A percentile compares a stretch with the other conserved stretches of the same genome.
These are phyloP conservation scores for Stenolophus ochropezus DNA, from an alignment of 2,888 invertebrate species.

Conservation along the genomic window DNA sequence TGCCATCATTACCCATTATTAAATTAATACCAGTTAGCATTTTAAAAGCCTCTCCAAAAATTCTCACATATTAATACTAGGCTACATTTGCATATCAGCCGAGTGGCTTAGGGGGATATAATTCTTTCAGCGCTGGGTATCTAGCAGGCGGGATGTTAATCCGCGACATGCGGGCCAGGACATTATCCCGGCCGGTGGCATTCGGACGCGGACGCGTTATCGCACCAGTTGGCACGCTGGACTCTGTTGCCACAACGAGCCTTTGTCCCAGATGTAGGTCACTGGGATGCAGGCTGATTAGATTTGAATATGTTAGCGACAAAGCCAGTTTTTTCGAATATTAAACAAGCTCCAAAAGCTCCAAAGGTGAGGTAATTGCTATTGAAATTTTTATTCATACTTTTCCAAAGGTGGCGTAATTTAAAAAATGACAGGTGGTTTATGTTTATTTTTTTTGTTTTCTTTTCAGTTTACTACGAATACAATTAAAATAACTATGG, in stretches of 20 bases:
- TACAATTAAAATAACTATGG: too few relatives aligned
- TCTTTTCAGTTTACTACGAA: too few relatives aligned
- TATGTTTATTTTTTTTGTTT: too few relatives aligned
- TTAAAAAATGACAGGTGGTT: too few relatives aligned
- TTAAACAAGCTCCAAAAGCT: not conserved
- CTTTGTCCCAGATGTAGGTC: constrained; percentile 31
- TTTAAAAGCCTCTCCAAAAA: not conserved
- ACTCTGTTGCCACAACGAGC: not conserved
- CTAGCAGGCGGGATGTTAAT: constrained; percentile 20
- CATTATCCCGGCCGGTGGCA: constrained; percentile 20
- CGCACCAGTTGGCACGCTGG: constrained; percentile 33
- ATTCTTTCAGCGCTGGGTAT: constrained; percentile 20
- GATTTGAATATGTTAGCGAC: constrained; percentile 17
- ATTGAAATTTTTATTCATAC: not conserved
- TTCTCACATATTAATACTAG: constrained; percentile 18
- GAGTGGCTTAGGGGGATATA: constrained; percentile 3
- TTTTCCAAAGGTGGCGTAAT: not conserved
- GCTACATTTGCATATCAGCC: constrained; percentile 12
- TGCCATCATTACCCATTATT: too few relatives aligned
- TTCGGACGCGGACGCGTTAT: constrained; percentile 21
- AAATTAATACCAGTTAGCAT: not conserved
- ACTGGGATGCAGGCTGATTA: not conserved
- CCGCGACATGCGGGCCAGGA: constrained; percentile 32
- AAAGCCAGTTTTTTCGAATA: not conserved
- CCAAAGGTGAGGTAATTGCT: not conserved